phyloP scores from a whole-genome alignment of 2,888 invertebrate genomes.

The Leptinotarsa tumamoca region DNA sequence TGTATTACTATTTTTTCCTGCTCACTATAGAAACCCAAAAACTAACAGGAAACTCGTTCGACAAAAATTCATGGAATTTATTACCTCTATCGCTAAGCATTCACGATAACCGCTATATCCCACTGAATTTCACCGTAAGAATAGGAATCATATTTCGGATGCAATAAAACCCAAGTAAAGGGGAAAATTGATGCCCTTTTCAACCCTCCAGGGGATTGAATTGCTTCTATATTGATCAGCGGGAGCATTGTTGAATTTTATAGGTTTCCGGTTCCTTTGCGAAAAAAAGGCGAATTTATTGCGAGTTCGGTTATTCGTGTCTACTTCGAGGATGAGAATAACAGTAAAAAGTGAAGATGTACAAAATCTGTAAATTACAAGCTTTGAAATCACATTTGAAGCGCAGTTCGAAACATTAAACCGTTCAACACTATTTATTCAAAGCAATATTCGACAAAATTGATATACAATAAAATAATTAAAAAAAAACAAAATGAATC shows the following conservation, averaged over 20 bases:
- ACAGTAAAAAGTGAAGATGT: neutral
- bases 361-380: neutral
- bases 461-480: too few relatives aligned
- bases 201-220: constrained; percentile 36
- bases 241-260: constrained; percentile 38
- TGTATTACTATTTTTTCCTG: neutral
- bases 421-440: too few relatives aligned
- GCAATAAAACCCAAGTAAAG: constrained; percentile 37
- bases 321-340: neutral
- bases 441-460: too few relatives aligned
- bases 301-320: neutral
- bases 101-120: constrained; percentile 14
- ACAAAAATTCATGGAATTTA: constrained; percentile 14
- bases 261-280: constrained; percentile 28
- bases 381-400: neutral
- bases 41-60: neutral
- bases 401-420: too few relatives aligned
- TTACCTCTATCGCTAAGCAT: constrained; percentile 14
- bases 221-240: constrained; percentile 40
- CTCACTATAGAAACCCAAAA: neutral
- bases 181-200: constrained; percentile 37
- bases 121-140: constrained; percentile 16
- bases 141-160: constrained; percentile 34
- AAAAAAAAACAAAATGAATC: too few relatives aligned
- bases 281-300: constrained; percentile 28